Evolutionary conservation across 2,113 vertebrate genomes (phyloP).

Genomic region (Pygoscelis adeliae): DNA sequence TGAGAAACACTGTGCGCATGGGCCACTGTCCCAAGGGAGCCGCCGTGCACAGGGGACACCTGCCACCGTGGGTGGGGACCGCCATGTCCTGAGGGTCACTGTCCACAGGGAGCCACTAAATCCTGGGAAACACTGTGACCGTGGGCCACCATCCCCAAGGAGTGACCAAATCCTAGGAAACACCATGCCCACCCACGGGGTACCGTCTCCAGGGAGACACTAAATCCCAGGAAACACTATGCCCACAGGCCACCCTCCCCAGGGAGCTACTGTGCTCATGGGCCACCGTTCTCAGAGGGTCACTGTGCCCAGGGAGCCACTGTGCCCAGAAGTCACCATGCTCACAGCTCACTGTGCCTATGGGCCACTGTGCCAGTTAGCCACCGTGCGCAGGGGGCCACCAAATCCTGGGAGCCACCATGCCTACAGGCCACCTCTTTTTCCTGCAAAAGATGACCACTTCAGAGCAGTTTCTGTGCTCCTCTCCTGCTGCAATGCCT

Average conservation of each 20-base stretch:
- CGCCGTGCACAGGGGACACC: too few species aligned
- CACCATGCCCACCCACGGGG: too few species aligned
- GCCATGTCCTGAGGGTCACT: too few species aligned
- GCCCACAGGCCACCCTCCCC: not conserved
- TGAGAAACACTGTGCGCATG: too few species aligned
- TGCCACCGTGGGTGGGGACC: too few species aligned
- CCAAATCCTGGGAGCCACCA: too few species aligned
- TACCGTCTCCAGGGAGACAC: not conserved
- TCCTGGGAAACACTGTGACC: too few species aligned
- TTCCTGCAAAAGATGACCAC: not conserved
- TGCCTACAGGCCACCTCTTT: not conserved
- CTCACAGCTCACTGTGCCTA: not conserved
- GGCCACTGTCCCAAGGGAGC: not conserved
- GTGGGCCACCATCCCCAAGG: not conserved
- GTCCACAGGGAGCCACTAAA: too few species aligned
- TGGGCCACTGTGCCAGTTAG: not conserved
- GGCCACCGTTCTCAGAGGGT: not conserved
- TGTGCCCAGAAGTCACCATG: not conserved
- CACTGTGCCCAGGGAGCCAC: not conserved
- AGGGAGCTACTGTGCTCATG: not conserved
- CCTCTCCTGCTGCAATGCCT: not conserved
- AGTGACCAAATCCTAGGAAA: not conserved
- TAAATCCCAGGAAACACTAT: too few species aligned
- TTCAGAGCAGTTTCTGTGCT: not conserved
- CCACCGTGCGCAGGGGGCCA: accelerated